Evolutionary conservation across 2,888 invertebrate genomes (phyloP).

Genomic region (Heliconius sara): DNA sequence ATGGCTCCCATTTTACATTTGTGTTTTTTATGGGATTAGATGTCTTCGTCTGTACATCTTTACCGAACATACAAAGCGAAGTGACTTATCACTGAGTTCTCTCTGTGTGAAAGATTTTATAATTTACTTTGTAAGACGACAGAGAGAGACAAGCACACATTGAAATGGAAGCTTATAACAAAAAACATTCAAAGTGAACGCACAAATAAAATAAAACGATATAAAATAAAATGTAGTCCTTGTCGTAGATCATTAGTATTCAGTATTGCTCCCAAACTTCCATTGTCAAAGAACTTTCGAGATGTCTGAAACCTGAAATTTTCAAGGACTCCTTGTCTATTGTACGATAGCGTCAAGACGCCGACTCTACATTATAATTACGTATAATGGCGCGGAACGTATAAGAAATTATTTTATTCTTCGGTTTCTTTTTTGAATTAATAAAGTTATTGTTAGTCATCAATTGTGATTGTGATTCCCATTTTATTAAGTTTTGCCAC

Average conservation of each 20-base stretch:
- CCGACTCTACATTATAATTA: conserved; percentile 3
- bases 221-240: conserved; percentile 14
- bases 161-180: neutral
- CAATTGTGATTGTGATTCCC: no score
- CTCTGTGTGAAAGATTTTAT: no score
- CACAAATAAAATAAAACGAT: neutral
- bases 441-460: neutral
- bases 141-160: neutral
- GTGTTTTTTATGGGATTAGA: no score
- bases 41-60: no score
- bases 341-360: conserved; percentile 30
- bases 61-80: no score
- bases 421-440: neutral
- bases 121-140: no score
- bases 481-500: no score
- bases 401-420: neutral
- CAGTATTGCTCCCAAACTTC: conserved; percentile 31
- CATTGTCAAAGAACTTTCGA: conserved; percentile 34
- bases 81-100: no score
- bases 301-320: conserved; percentile 33
- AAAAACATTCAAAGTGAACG: neutral
- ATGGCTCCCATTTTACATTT: no score
- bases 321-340: conserved; percentile 33
- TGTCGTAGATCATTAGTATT: conserved; percentile 33
- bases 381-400: conserved; percentile 15